Conservation (phyloP, 1,140 invertebrate species). For the Zaprionus ghesquierei region DNA sequence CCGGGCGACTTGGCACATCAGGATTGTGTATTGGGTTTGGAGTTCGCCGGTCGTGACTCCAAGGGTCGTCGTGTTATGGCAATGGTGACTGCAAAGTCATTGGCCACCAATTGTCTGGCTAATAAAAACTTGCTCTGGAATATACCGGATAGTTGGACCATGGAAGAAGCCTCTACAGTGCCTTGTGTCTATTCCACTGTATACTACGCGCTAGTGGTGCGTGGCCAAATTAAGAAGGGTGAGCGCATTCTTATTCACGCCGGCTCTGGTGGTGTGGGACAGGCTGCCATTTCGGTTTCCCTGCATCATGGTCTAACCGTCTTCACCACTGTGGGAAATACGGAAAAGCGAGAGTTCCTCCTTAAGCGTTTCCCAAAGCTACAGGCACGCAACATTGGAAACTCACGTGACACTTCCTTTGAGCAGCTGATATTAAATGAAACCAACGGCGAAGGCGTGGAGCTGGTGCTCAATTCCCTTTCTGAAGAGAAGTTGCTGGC, state of each 20-base stretch:
- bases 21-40: conserved; percentile 97
- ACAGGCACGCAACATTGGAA: conserved; percentile 92
- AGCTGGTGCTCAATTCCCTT: conserved; percentile 96
- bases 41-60: conserved; percentile 93
- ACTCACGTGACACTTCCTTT: conserved; percentile 95
- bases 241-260: conserved; percentile 97
- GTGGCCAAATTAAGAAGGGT: conserved; percentile 91
- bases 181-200: conserved; percentile 96
- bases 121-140: conserved; percentile 95
- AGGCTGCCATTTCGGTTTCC: conserved; percentile 96
- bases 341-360: conserved; percentile 95
- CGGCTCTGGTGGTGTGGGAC: conserved; percentile 97
- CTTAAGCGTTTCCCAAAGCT: conserved; percentile 93
- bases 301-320: conserved; percentile 93
- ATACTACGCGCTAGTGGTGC: conserved; percentile 95
- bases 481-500: conserved; percentile 96
- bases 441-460: conserved; percentile 93
- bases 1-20: conserved; percentile 92
- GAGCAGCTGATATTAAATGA: conserved; percentile 92
- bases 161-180: conserved; percentile 96
- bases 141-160: conserved; percentile 93
- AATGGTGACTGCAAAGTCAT: conserved; percentile 92
- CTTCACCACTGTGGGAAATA: conserved; percentile 93
- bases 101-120: conserved; percentile 95
- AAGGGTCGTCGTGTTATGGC: conserved; percentile 95